Conservation (phyloP, 1,140 invertebrate genomes). For the Saccostrea echinata region DNA sequence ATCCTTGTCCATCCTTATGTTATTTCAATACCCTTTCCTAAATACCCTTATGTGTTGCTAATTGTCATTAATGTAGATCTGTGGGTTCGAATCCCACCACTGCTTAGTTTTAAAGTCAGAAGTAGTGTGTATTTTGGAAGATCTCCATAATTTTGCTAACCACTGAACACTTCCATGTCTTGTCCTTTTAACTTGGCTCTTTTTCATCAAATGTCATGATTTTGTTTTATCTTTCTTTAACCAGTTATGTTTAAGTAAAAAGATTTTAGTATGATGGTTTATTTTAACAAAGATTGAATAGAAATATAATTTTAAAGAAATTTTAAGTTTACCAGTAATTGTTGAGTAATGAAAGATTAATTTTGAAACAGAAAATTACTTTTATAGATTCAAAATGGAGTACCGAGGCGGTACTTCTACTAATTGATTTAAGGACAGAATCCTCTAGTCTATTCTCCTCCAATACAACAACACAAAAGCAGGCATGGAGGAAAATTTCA, state of each 20-base stretch:
- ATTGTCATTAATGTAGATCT: neutral
- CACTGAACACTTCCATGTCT: too few relatives aligned
- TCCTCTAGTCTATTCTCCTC: neutral
- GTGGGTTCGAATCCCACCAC: slow-evolving; percentile 14
- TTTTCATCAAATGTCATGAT: too few relatives aligned
- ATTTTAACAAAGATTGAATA: too few relatives aligned
- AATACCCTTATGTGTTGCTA: neutral
- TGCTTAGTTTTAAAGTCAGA: neutral
- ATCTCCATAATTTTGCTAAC: neutral
- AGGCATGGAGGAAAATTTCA: slow-evolving; percentile 16
- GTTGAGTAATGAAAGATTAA: too few relatives aligned
- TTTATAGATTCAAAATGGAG: slow-evolving; percentile 14
- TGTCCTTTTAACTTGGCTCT: too few relatives aligned
- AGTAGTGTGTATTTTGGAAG: neutral
- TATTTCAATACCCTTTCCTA: too few relatives aligned
- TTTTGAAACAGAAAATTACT: too few relatives aligned
- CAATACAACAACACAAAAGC: neutral
- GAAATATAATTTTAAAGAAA: too few relatives aligned
- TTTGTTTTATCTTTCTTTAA: too few relatives aligned
- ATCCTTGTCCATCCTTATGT: too few relatives aligned
- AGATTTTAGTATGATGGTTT: too few relatives aligned
- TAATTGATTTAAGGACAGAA: neutral
- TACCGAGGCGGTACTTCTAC: neutral
- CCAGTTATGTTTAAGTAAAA: too few relatives aligned
- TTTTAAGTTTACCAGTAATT: neutral